phyloP scores from a whole-genome alignment of 2,113 vertebrate species.

The Pavo muticus region DNA sequence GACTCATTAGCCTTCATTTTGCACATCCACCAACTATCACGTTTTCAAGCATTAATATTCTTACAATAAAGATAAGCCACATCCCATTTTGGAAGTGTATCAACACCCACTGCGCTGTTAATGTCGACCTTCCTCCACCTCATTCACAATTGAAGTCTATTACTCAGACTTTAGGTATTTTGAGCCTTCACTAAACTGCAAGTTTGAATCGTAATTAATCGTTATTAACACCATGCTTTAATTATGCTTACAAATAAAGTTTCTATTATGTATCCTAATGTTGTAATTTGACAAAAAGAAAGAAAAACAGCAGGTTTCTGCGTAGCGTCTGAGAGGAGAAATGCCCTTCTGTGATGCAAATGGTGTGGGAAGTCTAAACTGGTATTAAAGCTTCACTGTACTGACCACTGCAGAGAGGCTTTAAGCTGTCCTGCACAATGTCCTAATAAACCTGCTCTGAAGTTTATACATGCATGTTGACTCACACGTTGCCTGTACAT shows the following conservation, averaged over 20 bases:
- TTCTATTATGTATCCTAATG: not conserved
- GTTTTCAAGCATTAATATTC: not conserved
- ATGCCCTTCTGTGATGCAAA: not conserved
- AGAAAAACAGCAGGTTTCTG: not conserved
- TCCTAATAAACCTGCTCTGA: not conserved
- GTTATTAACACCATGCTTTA: not conserved
- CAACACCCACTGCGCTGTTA: not conserved
- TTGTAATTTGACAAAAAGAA: not conserved
- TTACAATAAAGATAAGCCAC: not conserved
- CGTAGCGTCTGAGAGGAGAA: not conserved
- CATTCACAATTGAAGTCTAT: not conserved
- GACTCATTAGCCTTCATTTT: not conserved
- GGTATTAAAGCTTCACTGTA: not conserved
- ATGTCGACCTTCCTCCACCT: not conserved
- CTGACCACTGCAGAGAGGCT: not conserved
- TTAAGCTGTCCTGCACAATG: not conserved
- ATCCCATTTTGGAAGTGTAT: not conserved
- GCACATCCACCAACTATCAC: not conserved
- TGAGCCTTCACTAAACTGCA: not conserved
- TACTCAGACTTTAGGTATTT: not conserved
- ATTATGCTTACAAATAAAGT: not conserved
- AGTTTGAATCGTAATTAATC: not conserved
- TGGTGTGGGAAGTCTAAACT: not conserved
- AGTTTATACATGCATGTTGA: no score
- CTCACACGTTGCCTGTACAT: no score